phyloP scores from a whole-genome alignment of 2,888 invertebrate genomes.

The Lissonota sp. region DNA sequence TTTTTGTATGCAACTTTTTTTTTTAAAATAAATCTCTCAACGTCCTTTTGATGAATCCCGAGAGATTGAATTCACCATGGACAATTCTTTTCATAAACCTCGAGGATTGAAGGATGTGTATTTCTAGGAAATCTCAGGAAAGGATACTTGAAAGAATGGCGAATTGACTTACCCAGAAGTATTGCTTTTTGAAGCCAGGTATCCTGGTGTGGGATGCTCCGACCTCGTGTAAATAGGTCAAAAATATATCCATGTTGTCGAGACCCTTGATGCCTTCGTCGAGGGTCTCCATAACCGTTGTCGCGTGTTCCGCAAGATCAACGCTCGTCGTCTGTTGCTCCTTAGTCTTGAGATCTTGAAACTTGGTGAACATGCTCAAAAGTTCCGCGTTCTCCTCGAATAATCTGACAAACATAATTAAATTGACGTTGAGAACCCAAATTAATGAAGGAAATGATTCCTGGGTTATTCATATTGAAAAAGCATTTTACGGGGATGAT shows the following conservation, averaged over 20 bases:
- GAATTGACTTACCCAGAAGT: slow-evolving; percentile 91
- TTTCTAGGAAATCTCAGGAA: neutral
- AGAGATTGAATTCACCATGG: neutral
- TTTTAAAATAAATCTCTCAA: neutral
- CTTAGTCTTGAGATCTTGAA: slow-evolving; percentile 90
- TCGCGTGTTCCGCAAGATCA: slow-evolving; percentile 94
- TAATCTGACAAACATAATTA: slow-evolving; percentile 86
- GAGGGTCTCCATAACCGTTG: slow-evolving; percentile 94
- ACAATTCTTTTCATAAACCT: neutral
- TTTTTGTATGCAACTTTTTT: slow-evolving; percentile 4
- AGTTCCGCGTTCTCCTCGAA: slow-evolving; percentile 94
- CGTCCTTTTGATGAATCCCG: neutral
- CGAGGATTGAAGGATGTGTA: neutral
- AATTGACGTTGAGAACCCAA: neutral
- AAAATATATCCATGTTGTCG: slow-evolving; percentile 93
- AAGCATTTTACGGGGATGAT: too few relatives aligned
- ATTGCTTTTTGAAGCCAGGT: slow-evolving; percentile 93
- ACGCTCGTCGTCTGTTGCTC: slow-evolving; percentile 92
- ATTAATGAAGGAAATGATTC: neutral
- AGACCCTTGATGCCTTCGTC: slow-evolving; percentile 95
- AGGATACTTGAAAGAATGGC: neutral
- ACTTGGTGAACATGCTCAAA: slow-evolving; percentile 91
- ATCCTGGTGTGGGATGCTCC: slow-evolving; percentile 93
- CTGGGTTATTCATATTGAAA: too few relatives aligned
- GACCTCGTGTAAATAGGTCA: slow-evolving; percentile 92